Evolutionary conservation across 2,888 invertebrate species (phyloP).

Genomic region (Pemphredon lugubris): DNA sequence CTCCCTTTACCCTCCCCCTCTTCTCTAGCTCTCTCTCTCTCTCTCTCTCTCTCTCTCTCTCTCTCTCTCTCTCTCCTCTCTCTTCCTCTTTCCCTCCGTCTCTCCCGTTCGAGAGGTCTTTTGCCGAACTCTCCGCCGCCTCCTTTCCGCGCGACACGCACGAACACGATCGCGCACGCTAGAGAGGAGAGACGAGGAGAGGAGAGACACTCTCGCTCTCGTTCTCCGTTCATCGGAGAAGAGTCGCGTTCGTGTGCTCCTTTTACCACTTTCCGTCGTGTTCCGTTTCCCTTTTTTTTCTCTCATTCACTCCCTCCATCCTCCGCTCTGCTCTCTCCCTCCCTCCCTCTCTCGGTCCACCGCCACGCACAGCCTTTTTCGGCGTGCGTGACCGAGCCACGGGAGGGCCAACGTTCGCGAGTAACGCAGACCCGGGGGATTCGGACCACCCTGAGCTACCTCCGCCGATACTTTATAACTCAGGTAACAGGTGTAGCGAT

Average conservation of each 20-base stretch:
- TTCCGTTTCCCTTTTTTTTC: not conserved
- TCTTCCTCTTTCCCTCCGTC: not conserved
- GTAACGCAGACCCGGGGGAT: constrained; percentile 10
- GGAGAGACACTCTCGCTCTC: constrained; percentile 50
- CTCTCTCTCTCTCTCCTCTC: constrained; percentile 53
- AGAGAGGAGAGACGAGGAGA: no score
- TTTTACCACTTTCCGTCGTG: constrained; percentile 1
- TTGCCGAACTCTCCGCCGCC: constrained; percentile 37
- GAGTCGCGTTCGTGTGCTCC: not conserved
- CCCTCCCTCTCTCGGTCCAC: not conserved
- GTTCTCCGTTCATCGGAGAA: not conserved
- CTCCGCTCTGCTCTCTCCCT: constrained; percentile 10
- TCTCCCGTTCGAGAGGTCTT: constrained; percentile 11
- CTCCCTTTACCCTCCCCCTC: constrained; percentile 57
- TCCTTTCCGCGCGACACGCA: constrained; percentile 34
- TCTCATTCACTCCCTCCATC: not conserved
- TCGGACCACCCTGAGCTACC: constrained; percentile 52
- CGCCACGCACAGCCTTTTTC: constrained; percentile 38
- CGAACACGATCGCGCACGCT: constrained; percentile 22
- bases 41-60: not conserved
- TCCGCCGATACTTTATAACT: constrained; percentile 37
- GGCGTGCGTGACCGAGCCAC: constrained; percentile 1
- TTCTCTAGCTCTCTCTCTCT: constrained; percentile 20
- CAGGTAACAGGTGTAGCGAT: constrained; percentile 53
- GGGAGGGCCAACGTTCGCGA: not conserved